Percentiles rank a stretch among this genome's conserved stretches.
These are phyloP conservation scores for Tortrix viridana DNA, from an alignment of 2,888 invertebrate species.

Conservation along the genomic window DNA sequence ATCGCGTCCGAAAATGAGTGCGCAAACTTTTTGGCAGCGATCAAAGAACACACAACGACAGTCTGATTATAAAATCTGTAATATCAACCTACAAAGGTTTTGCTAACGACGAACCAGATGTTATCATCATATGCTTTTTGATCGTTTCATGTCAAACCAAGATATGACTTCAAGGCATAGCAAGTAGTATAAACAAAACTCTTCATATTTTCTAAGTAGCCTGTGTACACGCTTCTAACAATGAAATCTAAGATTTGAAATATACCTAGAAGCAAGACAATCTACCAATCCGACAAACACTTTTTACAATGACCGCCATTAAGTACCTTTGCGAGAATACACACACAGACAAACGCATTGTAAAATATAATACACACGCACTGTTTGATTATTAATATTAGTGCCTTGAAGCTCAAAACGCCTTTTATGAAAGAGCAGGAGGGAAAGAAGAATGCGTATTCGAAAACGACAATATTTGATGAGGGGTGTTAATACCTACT, in stretches of 20 bases:
- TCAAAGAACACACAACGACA: background rate
- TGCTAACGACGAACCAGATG: background rate
- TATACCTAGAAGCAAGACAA: constrained; percentile 10
- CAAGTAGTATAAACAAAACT: constrained; percentile 7
- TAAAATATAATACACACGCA: constrained; percentile 1
- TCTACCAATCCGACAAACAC: constrained; percentile 17
- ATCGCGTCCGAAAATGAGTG: background rate
- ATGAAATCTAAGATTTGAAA: constrained; percentile 11
- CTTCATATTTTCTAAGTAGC: background rate
- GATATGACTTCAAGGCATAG: constrained; percentile 8
- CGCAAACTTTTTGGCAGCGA: constrained; percentile 1
- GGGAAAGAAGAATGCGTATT: background rate
- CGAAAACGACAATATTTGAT: background rate
- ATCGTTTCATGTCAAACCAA: background rate
- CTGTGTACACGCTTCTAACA: constrained; percentile 3
- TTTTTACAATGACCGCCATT: background rate
- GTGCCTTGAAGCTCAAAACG: background rate
- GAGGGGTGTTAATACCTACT: too few relatives aligned
- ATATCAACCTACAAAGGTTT: background rate
- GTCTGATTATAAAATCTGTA: background rate
- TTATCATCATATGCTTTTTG: background rate
- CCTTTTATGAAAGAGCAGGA: background rate
- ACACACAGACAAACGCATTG: constrained; percentile 1
- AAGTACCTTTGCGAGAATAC: background rate
- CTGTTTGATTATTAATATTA: background rate